phyloP scores from a whole-genome alignment of 2,113 vertebrate species.

The Smithornis capensis region DNA sequence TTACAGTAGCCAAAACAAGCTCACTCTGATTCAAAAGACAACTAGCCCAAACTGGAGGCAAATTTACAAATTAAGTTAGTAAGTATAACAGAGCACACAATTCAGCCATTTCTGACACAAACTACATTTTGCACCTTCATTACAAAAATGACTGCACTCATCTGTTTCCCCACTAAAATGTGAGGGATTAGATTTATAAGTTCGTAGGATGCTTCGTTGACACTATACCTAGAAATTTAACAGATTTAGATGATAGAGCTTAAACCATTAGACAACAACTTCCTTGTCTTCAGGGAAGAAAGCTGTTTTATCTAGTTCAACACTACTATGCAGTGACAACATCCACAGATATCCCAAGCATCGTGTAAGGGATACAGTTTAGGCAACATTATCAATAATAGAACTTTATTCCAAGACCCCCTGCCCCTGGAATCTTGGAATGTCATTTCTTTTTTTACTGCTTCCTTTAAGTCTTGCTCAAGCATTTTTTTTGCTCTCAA shows the following conservation, averaged over 20 bases:
- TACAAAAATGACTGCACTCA: neutral
- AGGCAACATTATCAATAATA: neutral
- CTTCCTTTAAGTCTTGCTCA: neutral
- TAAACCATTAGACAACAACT: neutral
- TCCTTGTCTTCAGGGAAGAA: neutral
- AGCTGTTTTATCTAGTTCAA: neutral
- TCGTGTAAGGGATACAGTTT: neutral
- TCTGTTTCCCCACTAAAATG: neutral
- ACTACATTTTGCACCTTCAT: neutral
- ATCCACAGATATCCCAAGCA: neutral
- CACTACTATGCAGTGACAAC: neutral
- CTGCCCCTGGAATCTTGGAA: neutral
- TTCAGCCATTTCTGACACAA: neutral
- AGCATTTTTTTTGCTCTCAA: neutral
- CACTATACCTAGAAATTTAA: neutral
- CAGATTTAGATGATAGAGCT: neutral
- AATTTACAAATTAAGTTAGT: neutral
- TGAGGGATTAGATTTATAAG: neutral
- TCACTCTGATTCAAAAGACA: neutral
- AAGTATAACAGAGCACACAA: neutral
- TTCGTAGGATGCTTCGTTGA: neutral
- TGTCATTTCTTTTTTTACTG: neutral
- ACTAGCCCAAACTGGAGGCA: neutral
- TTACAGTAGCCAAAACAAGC: neutral
- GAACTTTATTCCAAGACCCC: neutral